These are phyloP conservation scores for Henricia sp. DNA, from an alignment of 53 echinoderm and acorn worm genomes.

Conservation along the genomic window DNA sequence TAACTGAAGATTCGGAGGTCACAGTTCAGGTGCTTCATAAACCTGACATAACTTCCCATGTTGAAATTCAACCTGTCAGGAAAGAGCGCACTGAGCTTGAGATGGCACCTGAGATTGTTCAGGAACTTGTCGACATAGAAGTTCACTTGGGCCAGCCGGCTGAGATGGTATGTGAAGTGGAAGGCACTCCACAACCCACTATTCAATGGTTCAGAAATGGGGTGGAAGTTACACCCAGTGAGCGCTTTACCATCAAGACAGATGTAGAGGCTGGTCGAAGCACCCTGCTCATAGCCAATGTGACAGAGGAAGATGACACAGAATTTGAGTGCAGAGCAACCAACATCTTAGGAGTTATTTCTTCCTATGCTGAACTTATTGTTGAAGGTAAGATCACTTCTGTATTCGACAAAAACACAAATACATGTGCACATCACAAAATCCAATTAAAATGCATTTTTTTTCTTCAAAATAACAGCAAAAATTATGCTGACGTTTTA, in stretches of 20 bases:
- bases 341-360: conserved; percentile 68
- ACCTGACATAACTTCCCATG: conserved; percentile 51
- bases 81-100: conserved; percentile 56
- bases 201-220: conserved; percentile 88
- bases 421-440: neutral
- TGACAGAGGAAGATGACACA: conserved; percentile 77
- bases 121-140: conserved; percentile 56
- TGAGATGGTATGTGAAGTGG: conserved; percentile 71
- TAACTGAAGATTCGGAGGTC: conserved; percentile 29
- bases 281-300: conserved; percentile 68
- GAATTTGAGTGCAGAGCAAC: conserved; percentile 75
- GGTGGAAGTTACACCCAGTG: conserved; percentile 68
- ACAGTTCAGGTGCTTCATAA: conserved; percentile 21
- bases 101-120: conserved; percentile 63
- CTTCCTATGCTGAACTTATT: conserved; percentile 73
- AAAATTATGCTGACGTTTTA: too few species aligned
- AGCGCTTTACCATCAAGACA: conserved; percentile 70
- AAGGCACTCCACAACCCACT: conserved; percentile 72
- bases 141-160: conserved; percentile 71
- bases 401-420: neutral
- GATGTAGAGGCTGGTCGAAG: conserved; percentile 66
- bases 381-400: conserved; percentile 70
- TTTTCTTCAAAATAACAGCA: too few species aligned
- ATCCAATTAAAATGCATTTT: too few species aligned
- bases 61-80: conserved; percentile 47